Evolutionary conservation across 2,797 vertebrate species (phyloP).

Genomic region (Tamandua tetradactyla): DNA sequence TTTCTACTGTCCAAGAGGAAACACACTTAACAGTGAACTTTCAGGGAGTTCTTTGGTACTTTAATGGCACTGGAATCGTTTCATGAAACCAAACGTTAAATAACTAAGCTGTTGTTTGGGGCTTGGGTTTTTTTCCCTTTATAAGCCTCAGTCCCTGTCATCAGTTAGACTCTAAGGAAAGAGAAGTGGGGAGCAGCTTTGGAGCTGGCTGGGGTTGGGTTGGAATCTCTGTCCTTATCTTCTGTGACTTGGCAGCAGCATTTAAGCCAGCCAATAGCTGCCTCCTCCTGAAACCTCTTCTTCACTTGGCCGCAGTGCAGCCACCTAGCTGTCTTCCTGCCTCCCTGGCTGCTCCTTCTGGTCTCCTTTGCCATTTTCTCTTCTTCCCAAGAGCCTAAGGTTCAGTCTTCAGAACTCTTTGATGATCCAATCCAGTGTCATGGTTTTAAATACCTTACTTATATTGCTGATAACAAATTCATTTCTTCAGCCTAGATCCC

Average conservation of each 20-base stretch:
- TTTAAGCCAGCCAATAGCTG: background rate
- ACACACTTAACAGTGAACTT: rapidly evolving
- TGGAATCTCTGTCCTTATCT: background rate
- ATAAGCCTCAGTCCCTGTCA: background rate
- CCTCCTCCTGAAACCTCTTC: background rate
- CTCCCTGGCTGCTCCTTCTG: background rate
- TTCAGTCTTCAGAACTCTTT: background rate
- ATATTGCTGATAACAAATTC: too few species aligned
- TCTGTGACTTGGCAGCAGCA: background rate
- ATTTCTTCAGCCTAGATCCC: background rate
- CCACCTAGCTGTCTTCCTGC: background rate
- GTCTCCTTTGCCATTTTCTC: background rate
- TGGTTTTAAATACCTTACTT: too few species aligned
- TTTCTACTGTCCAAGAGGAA: background rate
- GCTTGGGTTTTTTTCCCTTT: background rate
- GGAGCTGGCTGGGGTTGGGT: background rate
- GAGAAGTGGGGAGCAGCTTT: background rate
- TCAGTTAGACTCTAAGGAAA: background rate
- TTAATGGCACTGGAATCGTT: background rate
- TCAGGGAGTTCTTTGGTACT: background rate
- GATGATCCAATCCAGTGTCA: too few species aligned
- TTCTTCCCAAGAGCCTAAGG: background rate
- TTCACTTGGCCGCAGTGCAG: too few species aligned
- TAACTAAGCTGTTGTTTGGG: background rate
- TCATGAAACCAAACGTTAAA: background rate